A percentile compares a stretch with the other conserved stretches of the same genome.
These are phyloP conservation scores for Bungarus multicinctus DNA, from an alignment of 2,113 vertebrate genomes.

Conservation along the genomic window DNA sequence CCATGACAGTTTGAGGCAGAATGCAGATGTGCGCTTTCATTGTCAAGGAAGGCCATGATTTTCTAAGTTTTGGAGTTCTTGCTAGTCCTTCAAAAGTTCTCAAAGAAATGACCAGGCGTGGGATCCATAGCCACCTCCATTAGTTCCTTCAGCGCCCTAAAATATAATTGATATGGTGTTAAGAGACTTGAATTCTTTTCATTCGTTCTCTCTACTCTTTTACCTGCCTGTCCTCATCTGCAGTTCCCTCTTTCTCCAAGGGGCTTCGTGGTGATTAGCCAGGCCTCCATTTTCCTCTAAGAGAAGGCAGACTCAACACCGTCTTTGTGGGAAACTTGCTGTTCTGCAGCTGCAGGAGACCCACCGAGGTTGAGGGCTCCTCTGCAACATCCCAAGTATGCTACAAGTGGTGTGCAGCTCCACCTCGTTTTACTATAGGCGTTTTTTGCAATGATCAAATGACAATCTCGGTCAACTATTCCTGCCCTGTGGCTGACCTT, in stretches of 20 bases:
- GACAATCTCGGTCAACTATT: slow-evolving; percentile 22
- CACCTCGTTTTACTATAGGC: background rate
- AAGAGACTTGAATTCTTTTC: background rate
- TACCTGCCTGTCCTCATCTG: background rate
- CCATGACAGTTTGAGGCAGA: background rate
- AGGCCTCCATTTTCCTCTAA: background rate
- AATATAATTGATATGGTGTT: background rate
- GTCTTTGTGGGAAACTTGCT: background rate
- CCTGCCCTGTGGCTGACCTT: slow-evolving; percentile 48
- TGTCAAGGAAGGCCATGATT: background rate
- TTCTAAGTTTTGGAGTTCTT: background rate
- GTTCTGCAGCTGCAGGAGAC: background rate
- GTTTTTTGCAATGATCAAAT: slow-evolving; percentile 2
- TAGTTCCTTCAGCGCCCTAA: background rate
- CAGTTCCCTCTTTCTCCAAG: background rate
- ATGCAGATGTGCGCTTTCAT: background rate
- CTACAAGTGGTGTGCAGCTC: background rate
- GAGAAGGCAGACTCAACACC: background rate
- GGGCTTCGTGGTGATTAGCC: background rate
- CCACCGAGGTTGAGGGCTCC: background rate
- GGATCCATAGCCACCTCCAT: background rate
- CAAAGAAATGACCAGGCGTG: background rate
- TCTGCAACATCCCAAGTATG: background rate
- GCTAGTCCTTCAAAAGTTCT: background rate
- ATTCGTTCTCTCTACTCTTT: background rate